Evolutionary conservation across 2,797 vertebrate genomes (phyloP).

Genomic region (Gymnothorax javanicus): DNA sequence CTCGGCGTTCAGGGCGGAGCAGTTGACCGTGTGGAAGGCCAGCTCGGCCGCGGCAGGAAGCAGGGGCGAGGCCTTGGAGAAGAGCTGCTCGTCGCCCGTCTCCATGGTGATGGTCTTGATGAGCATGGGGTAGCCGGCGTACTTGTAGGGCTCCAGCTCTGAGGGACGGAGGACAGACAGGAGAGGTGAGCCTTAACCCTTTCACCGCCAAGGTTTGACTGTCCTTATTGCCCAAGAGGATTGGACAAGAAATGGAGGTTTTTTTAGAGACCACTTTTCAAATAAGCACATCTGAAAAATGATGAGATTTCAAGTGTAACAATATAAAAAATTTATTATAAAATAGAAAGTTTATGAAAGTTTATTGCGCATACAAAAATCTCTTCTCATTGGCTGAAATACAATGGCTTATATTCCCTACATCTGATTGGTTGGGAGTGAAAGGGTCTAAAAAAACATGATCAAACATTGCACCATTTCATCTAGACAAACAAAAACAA

Average conservation of each 20-base stretch:
- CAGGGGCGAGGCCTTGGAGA: constrained; percentile 92
- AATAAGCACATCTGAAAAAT: too few relatives aligned
- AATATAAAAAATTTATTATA: too few relatives aligned
- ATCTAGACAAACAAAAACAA: not conserved
- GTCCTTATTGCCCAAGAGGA: too few relatives aligned
- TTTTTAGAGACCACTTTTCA: too few relatives aligned
- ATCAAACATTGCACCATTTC: not conserved
- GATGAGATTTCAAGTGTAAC: not conserved
- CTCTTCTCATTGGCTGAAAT: too few relatives aligned
- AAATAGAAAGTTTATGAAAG: too few relatives aligned
- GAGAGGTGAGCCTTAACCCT: not conserved
- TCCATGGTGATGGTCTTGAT: constrained; percentile 98
- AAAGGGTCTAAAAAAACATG: too few relatives aligned
- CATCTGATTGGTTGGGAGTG: too few relatives aligned
- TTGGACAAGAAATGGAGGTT: too few relatives aligned
- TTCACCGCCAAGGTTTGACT: too few relatives aligned
- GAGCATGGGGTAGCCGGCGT: constrained; percentile 98
- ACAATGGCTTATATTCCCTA: too few relatives aligned
- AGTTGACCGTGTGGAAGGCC: constrained; percentile 96
- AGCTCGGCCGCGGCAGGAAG: constrained; percentile 91
- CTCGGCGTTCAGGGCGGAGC: constrained; percentile 96
- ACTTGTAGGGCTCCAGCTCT: constrained; percentile 98
- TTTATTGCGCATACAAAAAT: too few relatives aligned
- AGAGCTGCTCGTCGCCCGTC: constrained; percentile 88
- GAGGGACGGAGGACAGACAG: constrained; percentile 24